Base-by-base conservation (phyloP, 2,113 vertebrate genomes). In the human region DNA sequence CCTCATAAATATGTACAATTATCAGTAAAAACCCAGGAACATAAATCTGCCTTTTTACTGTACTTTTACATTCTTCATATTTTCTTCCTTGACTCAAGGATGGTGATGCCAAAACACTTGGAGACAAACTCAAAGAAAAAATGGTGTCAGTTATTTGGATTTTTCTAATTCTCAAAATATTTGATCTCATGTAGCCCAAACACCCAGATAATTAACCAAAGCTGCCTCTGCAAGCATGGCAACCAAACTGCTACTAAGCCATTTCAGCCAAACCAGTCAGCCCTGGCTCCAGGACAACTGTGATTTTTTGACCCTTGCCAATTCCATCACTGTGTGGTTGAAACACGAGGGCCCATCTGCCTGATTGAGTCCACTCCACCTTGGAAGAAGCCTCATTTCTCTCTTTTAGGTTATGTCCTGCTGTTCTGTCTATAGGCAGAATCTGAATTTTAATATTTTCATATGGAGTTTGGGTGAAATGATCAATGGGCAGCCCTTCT, bases 121-220 rank as follows among this genome's bases (percentile, higher is more conserved):
- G n/a, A 84, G 50, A 96, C 80, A 96, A 94, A 78, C 12, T n/a
- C 43, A 64, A 86, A 94, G 40, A 90, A 85, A 95, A 92, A 84
- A 59, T 40, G 45, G 38, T 76, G 43, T 76, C 43, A 45, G 82
- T 96, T 94, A 93, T 55, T 94, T 93, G 88, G 68, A 90, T 68
- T 90, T 88, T 96, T 96, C 48, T 70, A 78, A 90, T 84, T 96
- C 82, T 93, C 40, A 75, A 93, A 83, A 78, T 90, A 48, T 94
- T 95, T 96, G 80, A 30, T 48, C 23, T 90, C 38, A 30, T 18
- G 40, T 48, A 96, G 85, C 70, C 80, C 64, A 90, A 84, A 94
- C 45, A 75, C 75, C 70, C 55, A 80, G 75, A 90, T 84, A 97
- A 95, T 95, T 92, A 75, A 70, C 55, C 59, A 68, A 94, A 94